Evolutionary conservation across 2,888 invertebrate genomes (phyloP).

Genomic region (Agonopterix subpropinquella): DNA sequence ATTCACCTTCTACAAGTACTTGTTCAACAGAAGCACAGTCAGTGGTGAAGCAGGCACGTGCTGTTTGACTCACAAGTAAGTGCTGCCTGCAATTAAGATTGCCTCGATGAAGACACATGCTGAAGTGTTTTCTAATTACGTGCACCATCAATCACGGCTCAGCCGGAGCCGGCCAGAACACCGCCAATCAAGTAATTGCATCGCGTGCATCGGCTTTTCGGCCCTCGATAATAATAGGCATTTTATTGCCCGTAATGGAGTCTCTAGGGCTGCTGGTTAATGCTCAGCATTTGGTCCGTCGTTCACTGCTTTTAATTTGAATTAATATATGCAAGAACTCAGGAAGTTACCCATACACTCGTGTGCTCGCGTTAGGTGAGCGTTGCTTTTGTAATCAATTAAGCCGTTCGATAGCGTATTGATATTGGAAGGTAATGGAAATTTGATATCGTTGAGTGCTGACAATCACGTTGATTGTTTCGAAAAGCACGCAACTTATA

Average conservation of each 20-base stretch:
- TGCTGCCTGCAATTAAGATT: constrained; percentile 72
- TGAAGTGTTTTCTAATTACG: constrained; percentile 76
- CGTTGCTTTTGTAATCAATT: constrained; percentile 64
- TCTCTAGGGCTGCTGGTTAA: constrained; percentile 70
- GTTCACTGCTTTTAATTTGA: constrained; percentile 63
- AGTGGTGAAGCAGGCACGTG: constrained; percentile 44
- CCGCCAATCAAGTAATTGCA: constrained; percentile 75
- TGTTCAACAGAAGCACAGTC: too few species aligned
- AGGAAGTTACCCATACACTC: constrained; percentile 28
- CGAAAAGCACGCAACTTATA: constrained; percentile 47
- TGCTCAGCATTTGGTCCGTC: constrained; percentile 52
- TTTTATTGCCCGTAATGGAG: constrained; percentile 74
- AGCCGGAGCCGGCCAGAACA: constrained; percentile 62
- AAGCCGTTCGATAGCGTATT: constrained; percentile 45
- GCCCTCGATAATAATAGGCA: constrained; percentile 75
- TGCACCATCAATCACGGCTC: constrained; percentile 69
- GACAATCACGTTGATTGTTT: constrained; percentile 59
- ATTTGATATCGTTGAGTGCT: constrained; percentile 58
- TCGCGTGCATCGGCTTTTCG: constrained; percentile 75
- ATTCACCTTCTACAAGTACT: too few species aligned
- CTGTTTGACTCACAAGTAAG: constrained; percentile 67
- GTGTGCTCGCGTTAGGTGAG: constrained; percentile 25
- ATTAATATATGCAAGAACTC: constrained; percentile 61
- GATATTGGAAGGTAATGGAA: constrained; percentile 47
- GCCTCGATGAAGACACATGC: constrained; percentile 69